Conservation (phyloP, 1,140 invertebrate species). For the Olivierus martensii region DNA sequence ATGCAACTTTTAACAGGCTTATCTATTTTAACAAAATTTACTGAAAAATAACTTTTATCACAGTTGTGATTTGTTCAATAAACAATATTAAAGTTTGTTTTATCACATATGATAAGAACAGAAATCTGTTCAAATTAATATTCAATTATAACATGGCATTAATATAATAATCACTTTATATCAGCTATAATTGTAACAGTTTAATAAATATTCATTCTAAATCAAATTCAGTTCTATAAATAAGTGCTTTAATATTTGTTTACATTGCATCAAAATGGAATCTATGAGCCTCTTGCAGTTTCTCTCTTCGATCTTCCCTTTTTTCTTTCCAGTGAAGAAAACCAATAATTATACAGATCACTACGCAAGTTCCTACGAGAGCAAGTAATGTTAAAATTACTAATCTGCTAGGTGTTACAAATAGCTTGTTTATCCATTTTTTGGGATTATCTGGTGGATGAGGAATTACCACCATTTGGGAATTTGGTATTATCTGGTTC, state of each 20-base stretch:
- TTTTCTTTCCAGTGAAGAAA: slow-evolving; percentile 88
- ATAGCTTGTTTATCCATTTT: slow-evolving; percentile 83
- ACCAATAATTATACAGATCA: slow-evolving; percentile 71
- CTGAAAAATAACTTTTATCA: too few relatives aligned
- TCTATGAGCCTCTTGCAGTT: slow-evolving; percentile 66
- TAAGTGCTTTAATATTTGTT: slow-evolving; percentile 5
- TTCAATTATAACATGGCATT: too few relatives aligned
- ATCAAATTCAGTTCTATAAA: too few relatives aligned
- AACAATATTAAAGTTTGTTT: too few relatives aligned
- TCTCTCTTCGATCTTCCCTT: slow-evolving; percentile 51
- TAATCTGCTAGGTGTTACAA: slow-evolving; percentile 88
- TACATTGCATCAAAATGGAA: slow-evolving; percentile 59
- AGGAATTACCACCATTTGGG: slow-evolving; percentile 91
- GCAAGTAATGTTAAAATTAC: slow-evolving; percentile 84
- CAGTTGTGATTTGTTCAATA: too few relatives aligned
- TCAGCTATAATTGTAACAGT: too few relatives aligned
- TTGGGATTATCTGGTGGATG: slow-evolving; percentile 57
- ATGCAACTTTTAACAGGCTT: too few relatives aligned
- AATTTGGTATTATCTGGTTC: slow-evolving; percentile 93
- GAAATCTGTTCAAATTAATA: too few relatives aligned
- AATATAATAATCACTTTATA: too few relatives aligned
- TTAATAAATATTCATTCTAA: too few relatives aligned
- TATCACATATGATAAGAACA: too few relatives aligned
- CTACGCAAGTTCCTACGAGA: slow-evolving; percentile 66
- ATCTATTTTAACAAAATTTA: too few relatives aligned